Base-by-base conservation (phyloP, 1,140 invertebrate species). In the Bacillus rossius region DNA sequence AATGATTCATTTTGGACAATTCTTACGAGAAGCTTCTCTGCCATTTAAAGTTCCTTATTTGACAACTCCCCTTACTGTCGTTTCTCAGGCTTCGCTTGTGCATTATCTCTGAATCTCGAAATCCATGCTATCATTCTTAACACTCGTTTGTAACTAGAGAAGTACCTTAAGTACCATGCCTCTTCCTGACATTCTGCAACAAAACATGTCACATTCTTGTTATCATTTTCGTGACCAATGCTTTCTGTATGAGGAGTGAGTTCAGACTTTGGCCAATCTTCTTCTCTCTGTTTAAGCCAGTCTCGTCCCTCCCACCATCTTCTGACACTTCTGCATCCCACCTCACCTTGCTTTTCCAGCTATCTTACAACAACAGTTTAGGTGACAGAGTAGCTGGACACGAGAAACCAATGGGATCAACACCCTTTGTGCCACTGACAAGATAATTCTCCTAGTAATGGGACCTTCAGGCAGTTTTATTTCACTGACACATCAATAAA, bases 231-330 rank as follows among this genome's bases (percentile, higher is more conserved):
- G 47, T 23, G 8, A 52, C 7, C n/a, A 13, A 16, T 53, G 61
- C n/a, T 55, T 34, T 60, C 58, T 10, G 61, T 26, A 19, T 69
- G 68, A 1, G 3, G 20, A n/a, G 42, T 48, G 14, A 65, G 48
- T 34, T 42, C 40, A 22, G 64, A 57, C 54, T 65, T 60, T 20
- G 71, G 67, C 71, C 67, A 73, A 2, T 57, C 7, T 17, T 63
- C 41, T 16, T 38, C 25, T 14, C 34, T 8, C 23, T 54, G n/a
- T 10, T 56, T 34, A 10, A 74, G 54, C 72, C 70, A 75, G 0
- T 50, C 34, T 5, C 74, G 71, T 13, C 74, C 70, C 61, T 74
- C 67, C 68, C 68, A 71, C 73, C 73, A 77, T 61, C 63, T 10
- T 60, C 53, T 10, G 48, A 10, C 23, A 61, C 10, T 38, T 61